Evolutionary conservation across 1,140 invertebrate species (phyloP).

Genomic region (Lerema accius): DNA sequence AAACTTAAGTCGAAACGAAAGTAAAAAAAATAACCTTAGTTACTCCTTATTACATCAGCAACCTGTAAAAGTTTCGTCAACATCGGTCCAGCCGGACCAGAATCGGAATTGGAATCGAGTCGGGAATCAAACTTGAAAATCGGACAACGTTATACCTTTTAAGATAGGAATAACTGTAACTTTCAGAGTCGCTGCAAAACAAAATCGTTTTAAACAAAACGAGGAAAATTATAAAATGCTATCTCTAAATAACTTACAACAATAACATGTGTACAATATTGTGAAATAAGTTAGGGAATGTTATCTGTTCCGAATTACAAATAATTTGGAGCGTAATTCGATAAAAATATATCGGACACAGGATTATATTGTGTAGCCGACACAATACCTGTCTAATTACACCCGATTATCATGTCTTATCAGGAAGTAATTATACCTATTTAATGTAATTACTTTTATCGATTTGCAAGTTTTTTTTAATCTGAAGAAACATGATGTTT

Average conservation of each 20-base stretch:
- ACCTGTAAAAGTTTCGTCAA: too few relatives aligned
- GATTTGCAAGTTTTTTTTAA: background rate
- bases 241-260: background rate
- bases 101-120: too few relatives aligned
- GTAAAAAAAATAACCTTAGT: too few relatives aligned
- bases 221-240: background rate
- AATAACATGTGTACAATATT: background rate
- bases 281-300: background rate
- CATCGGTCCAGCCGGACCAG: too few relatives aligned
- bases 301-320: conserved; percentile 17
- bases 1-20: too few relatives aligned
- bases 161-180: too few relatives aligned
- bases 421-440: conserved; percentile 17
- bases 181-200: too few relatives aligned
- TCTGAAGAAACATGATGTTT: background rate
- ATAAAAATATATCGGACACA: conserved; percentile 24
- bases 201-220: conserved; percentile 4
- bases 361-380: conserved; percentile 24
- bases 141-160: too few relatives aligned
- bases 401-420: conserved; percentile 17
- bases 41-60: too few relatives aligned
- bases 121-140: too few relatives aligned
- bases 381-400: conserved; percentile 28
- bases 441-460: conserved; percentile 12
- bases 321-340: conserved; percentile 24